Base-by-base conservation (phyloP, 64 coral and sea anemone genomes). In the Cladopsammia gracilis region DNA sequence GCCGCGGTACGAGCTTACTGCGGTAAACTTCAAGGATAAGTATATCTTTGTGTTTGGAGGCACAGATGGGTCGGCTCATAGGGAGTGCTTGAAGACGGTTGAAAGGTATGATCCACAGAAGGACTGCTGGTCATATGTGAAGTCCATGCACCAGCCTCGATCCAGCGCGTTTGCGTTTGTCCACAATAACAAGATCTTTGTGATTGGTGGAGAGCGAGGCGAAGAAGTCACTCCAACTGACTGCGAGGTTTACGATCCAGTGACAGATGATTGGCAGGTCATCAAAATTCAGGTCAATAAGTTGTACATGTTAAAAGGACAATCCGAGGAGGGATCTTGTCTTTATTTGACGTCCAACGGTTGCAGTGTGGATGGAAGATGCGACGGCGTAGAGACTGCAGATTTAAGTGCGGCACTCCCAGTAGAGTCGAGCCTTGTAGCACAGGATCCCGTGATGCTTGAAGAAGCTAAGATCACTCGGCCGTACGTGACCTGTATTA, bases 181-280 rank as follows among this genome's bases (percentile, higher is more conserved):
- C 45, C 80, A 84, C 80, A 50, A 68, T 84, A 61, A 84, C 16
- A 84, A 50, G 61, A 84, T 84, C n/a, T 84, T 66, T 24, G 80
- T 84, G 46, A 84, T 84, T 84, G 80, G 80, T 49, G 80, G 80
- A 84, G 80, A 84, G 19, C 61, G 80, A 52, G 80, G 80, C n/a
- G 80, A 84, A 84, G 80, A 84, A 60, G 3, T 84, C 60, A 84
- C 61, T 10, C 80, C 80, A n/a, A 84, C 60, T 13, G 80, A 84
- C 62, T 84, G 80, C 9, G 80, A 84, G 58, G 60, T 84, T 2
- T 84, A 84, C 19, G 62, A 84, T 84, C 80, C 80, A 19, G 43
- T 25, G 43, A 84, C 62, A 46, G 80, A 84, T 19, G 80, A 84
- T 49, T 84, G 80, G 80, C 80, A 84, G 61, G 61, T 84, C 43